Percentiles rank a stretch among this genome's conserved stretches.
Conservation (phyloP, 2,797 vertebrate species). For the Bovichtus diacanthus region DNA sequence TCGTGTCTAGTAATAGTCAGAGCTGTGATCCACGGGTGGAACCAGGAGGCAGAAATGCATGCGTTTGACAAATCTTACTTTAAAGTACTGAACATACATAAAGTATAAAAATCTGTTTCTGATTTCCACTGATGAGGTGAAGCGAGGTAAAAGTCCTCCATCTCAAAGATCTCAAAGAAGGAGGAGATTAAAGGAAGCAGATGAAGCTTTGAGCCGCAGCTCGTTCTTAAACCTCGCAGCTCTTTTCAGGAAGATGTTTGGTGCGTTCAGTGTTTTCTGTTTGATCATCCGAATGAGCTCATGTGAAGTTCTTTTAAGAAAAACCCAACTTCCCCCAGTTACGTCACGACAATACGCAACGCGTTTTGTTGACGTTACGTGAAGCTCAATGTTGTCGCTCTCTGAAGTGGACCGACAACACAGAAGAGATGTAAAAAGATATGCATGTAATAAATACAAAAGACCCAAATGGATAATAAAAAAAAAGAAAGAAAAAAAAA, state of each 20-base stretch:
- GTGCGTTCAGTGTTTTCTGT: background rate
- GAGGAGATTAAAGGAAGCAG: conserved; percentile 36
- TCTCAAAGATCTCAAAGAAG: background rate
- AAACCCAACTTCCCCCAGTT: background rate
- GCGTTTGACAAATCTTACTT: background rate
- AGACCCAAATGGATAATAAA: background rate
- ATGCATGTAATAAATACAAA: background rate
- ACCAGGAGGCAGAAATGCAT: background rate
- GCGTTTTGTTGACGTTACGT: background rate
- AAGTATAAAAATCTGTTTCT: background rate
- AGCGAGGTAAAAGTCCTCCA: background rate
- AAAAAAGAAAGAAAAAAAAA: background rate
- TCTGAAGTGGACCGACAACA: background rate
- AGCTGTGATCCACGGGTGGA: no score
- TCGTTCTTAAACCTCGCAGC: background rate
- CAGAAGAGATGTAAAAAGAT: background rate
- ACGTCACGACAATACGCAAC: background rate
- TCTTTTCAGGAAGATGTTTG: background rate
- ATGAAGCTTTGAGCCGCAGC: conserved; percentile 8
- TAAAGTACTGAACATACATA: background rate
- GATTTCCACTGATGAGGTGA: background rate
- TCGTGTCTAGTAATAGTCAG: background rate
- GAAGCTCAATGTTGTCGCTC: background rate
- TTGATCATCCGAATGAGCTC: conserved; percentile 15
- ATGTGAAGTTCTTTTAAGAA: background rate